Conservation (phyloP, 2,113 vertebrate genomes). For the Odobenus rosmarus region DNA sequence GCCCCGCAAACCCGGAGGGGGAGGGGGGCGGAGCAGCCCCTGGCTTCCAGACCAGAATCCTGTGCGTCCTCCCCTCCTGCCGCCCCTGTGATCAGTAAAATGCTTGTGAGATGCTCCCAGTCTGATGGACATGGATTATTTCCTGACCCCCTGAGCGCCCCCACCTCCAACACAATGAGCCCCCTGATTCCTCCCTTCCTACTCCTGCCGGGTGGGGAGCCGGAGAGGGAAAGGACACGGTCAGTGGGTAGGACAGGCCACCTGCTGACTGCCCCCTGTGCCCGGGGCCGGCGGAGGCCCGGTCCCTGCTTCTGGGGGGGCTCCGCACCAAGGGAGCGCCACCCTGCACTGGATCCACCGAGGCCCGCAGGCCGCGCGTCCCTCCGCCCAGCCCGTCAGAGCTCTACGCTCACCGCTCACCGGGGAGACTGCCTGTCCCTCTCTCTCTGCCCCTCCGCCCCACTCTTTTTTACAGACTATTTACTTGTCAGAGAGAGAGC, state of each 20-base stretch:
- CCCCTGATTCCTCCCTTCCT: not conserved
- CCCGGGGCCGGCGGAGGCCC: fast-evolving
- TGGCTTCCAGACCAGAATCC: not conserved
- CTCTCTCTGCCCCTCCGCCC: not conserved
- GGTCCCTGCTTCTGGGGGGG: not conserved
- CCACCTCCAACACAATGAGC: not conserved
- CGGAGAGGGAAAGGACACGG: not conserved
- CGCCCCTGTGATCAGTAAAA: not conserved
- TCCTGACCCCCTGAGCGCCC: not conserved
- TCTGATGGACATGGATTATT: not conserved
- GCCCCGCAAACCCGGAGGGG: not conserved
- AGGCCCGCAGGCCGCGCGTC: fast-evolving
- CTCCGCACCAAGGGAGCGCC: not conserved
- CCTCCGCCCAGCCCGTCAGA: fast-evolving
- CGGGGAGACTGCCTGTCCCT: not conserved
- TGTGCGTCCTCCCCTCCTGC: too few relatives aligned
- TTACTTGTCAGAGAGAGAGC: not conserved
- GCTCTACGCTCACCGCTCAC: too few relatives aligned
- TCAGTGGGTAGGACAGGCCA: fast-evolving
- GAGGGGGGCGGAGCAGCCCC: not conserved
- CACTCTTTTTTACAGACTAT: not conserved
- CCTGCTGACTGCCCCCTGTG: not conserved
- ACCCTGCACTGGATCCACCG: not conserved
- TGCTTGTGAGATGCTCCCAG: not conserved
- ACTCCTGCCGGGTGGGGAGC: not conserved